Evolutionary conservation across 1,140 invertebrate species (phyloP).

Genomic region (Acyrthosiphon pisum): DNA sequence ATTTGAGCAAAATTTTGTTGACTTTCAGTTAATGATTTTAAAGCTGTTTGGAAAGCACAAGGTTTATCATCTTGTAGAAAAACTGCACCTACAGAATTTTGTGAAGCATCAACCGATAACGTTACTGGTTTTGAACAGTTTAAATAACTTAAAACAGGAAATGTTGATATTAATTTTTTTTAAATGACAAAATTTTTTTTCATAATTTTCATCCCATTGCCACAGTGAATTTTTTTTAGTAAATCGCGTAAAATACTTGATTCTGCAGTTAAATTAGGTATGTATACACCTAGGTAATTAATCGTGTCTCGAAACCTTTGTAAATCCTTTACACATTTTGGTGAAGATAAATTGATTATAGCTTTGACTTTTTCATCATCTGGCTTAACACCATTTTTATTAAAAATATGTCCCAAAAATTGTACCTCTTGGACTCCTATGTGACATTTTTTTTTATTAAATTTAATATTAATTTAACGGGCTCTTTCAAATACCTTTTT

Average conservation of each 20-base stretch:
- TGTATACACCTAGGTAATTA: constrained; percentile 63
- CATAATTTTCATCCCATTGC: constrained; percentile 60
- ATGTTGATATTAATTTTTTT: constrained; percentile 60
- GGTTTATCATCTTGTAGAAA: constrained; percentile 63
- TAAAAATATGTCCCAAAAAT: constrained; percentile 62
- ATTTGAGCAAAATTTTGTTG: constrained; percentile 64
- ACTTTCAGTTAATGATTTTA: constrained; percentile 61
- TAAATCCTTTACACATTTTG: constrained; percentile 62
- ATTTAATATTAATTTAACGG: no score
- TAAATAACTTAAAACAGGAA: constrained; percentile 61
- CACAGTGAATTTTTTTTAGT: constrained; percentile 60
- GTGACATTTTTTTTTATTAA: no score
- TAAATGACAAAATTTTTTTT: constrained; percentile 60
- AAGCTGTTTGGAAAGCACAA: constrained; percentile 61
- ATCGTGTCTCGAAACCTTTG: constrained; percentile 64
- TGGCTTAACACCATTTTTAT: constrained; percentile 62
- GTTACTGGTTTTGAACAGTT: constrained; percentile 58
- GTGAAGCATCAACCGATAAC: constrained; percentile 61
- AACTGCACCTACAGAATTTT: constrained; percentile 63
- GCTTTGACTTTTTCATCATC: constrained; percentile 62
- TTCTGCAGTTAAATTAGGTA: constrained; percentile 60
- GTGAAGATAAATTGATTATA: constrained; percentile 61
- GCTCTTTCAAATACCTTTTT: no score
- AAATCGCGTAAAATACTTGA: constrained; percentile 60
- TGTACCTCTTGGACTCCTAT: no score